Evolutionary conservation across 2,797 vertebrate species (phyloP).

Genomic region (Macropus fuliginosus): DNA sequence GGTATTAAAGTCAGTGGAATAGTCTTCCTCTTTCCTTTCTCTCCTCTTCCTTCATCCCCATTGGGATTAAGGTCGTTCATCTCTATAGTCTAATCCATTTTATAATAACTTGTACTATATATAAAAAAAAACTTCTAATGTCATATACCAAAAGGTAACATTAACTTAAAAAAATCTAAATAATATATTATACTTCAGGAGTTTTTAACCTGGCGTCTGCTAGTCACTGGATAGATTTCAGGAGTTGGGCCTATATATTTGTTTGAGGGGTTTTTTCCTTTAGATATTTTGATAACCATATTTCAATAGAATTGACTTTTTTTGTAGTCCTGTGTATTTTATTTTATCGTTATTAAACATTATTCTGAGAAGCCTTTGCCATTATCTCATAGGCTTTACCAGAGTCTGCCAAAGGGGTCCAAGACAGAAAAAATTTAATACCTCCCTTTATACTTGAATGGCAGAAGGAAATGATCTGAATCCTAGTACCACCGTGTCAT

Average conservation of each 20-base stretch:
- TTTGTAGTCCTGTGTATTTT: neutral
- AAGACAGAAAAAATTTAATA: neutral
- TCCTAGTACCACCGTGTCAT: neutral
- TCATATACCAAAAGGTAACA: neutral
- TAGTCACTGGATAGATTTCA: neutral
- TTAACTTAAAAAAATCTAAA: neutral
- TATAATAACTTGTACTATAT: neutral
- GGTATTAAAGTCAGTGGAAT: constrained; percentile 51
- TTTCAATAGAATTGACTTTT: neutral
- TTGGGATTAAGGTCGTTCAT: constrained; percentile 53
- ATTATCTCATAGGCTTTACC: neutral
- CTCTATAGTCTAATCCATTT: constrained; percentile 41
- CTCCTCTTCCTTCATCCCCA: constrained; percentile 28
- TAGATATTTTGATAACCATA: neutral
- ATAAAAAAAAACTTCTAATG: constrained; percentile 17
- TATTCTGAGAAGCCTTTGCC: neutral
- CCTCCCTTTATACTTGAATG: neutral
- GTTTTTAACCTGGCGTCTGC: neutral
- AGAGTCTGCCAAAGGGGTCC: neutral
- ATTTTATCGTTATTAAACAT: neutral
- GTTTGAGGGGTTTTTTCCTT: neutral
- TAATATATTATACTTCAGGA: neutral
- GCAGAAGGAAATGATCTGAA: neutral
- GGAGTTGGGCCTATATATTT: neutral
- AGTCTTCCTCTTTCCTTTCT: constrained; percentile 12